A percentile compares a stretch with the other conserved stretches of the same genome.
These are phyloP conservation scores for Perdita meconis DNA, from an alignment of 2,888 invertebrate genomes.

Conservation along the genomic window DNA sequence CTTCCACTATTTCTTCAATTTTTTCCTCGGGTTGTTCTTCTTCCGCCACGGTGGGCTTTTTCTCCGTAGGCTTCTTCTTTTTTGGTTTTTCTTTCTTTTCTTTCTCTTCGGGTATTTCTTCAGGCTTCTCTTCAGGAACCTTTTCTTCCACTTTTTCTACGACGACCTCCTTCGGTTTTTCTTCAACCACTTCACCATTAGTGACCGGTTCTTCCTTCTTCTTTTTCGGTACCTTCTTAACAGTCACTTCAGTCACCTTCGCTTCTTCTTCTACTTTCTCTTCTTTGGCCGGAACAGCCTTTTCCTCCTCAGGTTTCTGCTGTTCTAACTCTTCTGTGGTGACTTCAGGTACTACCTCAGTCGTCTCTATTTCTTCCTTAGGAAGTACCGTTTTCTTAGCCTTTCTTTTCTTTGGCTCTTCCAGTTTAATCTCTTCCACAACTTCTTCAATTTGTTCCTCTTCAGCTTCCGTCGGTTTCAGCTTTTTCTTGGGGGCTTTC, in stretches of 20 bases:
- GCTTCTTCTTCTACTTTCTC: constrained; percentile 80
- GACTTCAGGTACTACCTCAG: constrained; percentile 62
- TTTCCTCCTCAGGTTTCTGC: constrained; percentile 57
- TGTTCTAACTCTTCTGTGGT: constrained; percentile 58
- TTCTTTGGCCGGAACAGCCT: constrained; percentile 71
- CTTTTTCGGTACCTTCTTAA: constrained; percentile 79
- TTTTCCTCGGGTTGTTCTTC: constrained; percentile 65
- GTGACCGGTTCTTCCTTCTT: constrained; percentile 81
- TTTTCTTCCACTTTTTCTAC: constrained; percentile 47
- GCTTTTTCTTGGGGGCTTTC: constrained; percentile 65
- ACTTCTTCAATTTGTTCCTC: constrained; percentile 70
- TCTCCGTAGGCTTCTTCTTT: constrained; percentile 67
- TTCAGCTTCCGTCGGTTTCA: constrained; percentile 52
- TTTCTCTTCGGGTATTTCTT: constrained; percentile 69
- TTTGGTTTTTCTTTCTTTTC: constrained; percentile 59
- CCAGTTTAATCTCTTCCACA: constrained; percentile 67
- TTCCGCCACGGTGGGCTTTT: constrained; percentile 68
- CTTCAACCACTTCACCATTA: constrained; percentile 55
- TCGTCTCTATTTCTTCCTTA: constrained; percentile 66
- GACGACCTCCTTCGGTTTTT: constrained; percentile 33
- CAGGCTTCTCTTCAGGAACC: constrained; percentile 41
- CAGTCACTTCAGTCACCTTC: constrained; percentile 71
- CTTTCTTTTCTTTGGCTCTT: constrained; percentile 64
- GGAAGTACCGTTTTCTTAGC: constrained; percentile 60
- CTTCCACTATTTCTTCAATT: constrained; percentile 63